phyloP scores from a whole-genome alignment of 2,888 invertebrate species.

The Dicycla oo region DNA sequence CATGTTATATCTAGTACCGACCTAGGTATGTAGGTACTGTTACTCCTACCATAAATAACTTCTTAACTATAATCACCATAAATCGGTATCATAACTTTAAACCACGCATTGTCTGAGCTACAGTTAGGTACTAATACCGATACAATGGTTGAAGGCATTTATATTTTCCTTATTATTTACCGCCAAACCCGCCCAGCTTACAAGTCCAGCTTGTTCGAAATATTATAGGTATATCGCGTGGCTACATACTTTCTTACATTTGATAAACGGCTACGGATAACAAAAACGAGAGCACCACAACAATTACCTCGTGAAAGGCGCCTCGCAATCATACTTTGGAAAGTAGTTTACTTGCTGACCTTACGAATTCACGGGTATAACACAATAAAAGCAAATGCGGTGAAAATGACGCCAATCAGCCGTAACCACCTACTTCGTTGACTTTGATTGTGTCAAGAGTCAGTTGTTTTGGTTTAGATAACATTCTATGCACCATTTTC shows the following conservation, averaged over 20 bases:
- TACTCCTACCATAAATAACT: neutral
- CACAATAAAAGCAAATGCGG: constrained; percentile 64
- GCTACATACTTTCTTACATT: constrained; percentile 62
- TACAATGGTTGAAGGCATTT: constrained; percentile 37
- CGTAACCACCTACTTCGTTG: constrained; percentile 55
- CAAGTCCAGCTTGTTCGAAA: constrained; percentile 49
- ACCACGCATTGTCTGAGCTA: constrained; percentile 31
- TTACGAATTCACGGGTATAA: constrained; percentile 76
- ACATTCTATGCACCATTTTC: constrained; percentile 34
- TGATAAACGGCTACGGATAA: constrained; percentile 75
- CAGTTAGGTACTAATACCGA: constrained; percentile 19
- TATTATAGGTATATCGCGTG: constrained; percentile 34
- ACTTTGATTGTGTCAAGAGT: constrained; percentile 35
- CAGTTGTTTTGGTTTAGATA: constrained; percentile 43
- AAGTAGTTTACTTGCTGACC: constrained; percentile 82
- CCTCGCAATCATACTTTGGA: constrained; percentile 81
- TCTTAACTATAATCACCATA: constrained; percentile 27
- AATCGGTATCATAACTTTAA: constrained; percentile 23
- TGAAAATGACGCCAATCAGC: constrained; percentile 70
- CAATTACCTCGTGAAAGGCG: constrained; percentile 86
- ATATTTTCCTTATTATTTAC: constrained; percentile 38
- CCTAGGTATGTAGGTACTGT: too few species aligned
- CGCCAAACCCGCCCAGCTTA: constrained; percentile 1
- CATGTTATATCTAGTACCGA: neutral
- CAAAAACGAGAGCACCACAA: constrained; percentile 82